Conservation (phyloP, 1,140 invertebrate species). For the Ceratitis capitata region DNA sequence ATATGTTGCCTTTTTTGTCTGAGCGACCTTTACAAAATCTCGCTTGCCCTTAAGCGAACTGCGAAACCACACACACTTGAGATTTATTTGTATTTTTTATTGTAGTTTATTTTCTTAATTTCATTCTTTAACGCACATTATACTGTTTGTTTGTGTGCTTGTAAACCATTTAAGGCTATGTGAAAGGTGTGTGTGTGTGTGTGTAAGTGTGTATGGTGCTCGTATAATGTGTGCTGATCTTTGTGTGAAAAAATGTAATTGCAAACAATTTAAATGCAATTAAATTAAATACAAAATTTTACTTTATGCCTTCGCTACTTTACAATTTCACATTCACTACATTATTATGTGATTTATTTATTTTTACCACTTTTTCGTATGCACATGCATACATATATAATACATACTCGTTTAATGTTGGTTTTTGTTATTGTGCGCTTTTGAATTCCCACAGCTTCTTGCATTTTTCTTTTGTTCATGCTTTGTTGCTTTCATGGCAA, state of each 20-base stretch:
- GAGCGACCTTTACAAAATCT: neutral
- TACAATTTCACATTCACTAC: conserved; percentile 21
- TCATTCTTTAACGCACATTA: neutral
- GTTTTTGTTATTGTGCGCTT: neutral
- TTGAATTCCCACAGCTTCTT: conserved; percentile 29
- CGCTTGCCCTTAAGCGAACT: neutral
- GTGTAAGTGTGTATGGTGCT: neutral
- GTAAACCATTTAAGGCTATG: neutral
- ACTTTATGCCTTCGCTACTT: neutral
- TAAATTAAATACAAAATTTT: conserved; percentile 38
- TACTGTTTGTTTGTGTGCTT: neutral
- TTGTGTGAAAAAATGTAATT: conserved; percentile 10
- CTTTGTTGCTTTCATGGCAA: neutral
- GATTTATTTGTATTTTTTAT: conserved; percentile 1
- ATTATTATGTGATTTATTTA: conserved; percentile 3
- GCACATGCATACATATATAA: too few species aligned
- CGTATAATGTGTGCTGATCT: neutral
- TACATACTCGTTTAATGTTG: neutral
- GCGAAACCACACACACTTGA: conserved; percentile 13
- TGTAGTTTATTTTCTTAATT: neutral
- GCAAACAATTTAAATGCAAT: conserved; percentile 37
- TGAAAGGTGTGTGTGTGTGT: neutral
- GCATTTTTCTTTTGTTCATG: neutral
- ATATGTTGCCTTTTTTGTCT: conserved; percentile 16
- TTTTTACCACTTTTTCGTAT: neutral